Base-by-base conservation (phyloP, 2,797 vertebrate genomes). In the Spatula versicolor region DNA sequence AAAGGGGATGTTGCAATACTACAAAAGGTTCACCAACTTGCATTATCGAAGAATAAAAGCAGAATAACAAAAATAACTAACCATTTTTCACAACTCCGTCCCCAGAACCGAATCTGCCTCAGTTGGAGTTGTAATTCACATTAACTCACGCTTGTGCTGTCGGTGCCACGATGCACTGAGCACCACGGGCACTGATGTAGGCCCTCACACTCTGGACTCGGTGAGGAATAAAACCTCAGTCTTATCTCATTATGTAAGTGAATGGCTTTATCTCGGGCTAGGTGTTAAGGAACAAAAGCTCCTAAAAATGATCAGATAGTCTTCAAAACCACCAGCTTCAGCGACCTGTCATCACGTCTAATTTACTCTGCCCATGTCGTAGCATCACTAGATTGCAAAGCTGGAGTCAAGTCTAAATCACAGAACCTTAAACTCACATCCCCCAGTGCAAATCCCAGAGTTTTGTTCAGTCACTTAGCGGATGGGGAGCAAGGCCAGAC, bases 401-500 rank as follows among this genome's bases (percentile, higher is more conserved):
- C 43, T 45, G 43, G 43, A 50, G 48, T 50, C 48, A 25, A 50
- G 48, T 9, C 76, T 64, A 71, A 80, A 77, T 3, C 0, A 3
- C 37, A 26, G 28, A 63, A 15, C 22, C 22, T 77, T 50, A 83
- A 92, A 75, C 28, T 77, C 6, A 2, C 4, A 11, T 5, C 21
- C 37, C n/a, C 78, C 45, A 2, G 2, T 22, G 20, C 50, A 63
- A 59, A n/a, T 39, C 35, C 16, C 33, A n/a, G 16, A 45, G 63
- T 1, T 73, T 7, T 13, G 37, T n/a, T 78, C 37, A 21, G 54
- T 10, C 35, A 2, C 26, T 26, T 4, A 14, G 35, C 0, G 13
- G 33, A 16, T 6, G 21, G 41, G 30, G 73, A 82, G 69, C 0
- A 0, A 82, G 58, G 41, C 4, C 33, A 43, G 50, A 1, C 50